phyloP scores from a whole-genome alignment of 2,888 invertebrate species.

The Thereva nobilitata region DNA sequence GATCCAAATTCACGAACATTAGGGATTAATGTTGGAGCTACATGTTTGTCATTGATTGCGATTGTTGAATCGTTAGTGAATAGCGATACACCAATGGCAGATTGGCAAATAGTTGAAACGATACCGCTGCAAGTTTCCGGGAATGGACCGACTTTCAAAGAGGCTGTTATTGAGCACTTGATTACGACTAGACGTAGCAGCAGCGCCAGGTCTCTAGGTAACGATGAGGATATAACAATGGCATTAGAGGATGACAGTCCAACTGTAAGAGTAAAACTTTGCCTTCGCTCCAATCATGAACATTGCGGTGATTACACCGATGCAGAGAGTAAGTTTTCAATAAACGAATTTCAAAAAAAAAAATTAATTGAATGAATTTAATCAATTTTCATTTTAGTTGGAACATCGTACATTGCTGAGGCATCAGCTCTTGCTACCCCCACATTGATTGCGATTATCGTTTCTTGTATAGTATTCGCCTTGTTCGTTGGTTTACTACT shows the following conservation, averaged over 20 bases:
- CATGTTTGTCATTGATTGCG: slow-evolving; percentile 77
- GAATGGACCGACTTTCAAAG: slow-evolving; percentile 69
- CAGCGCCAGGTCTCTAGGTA: slow-evolving; percentile 60
- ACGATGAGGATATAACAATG: slow-evolving; percentile 61
- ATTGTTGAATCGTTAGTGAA: slow-evolving; percentile 73
- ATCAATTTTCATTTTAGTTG: slow-evolving; percentile 63
- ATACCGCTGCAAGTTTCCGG: slow-evolving; percentile 74
- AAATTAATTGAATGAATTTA: slow-evolving; percentile 31
- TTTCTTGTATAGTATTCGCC: slow-evolving; percentile 79
- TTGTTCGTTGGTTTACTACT: slow-evolving; percentile 75
- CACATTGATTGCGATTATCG: slow-evolving; percentile 76
- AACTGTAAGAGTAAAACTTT: slow-evolving; percentile 78
- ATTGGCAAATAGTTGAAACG: slow-evolving; percentile 75
- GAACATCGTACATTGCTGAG: slow-evolving; percentile 79
- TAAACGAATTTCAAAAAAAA: not conserved
- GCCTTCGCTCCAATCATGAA: slow-evolving; percentile 77
- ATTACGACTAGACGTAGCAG: slow-evolving; percentile 59
- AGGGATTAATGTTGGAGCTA: slow-evolving; percentile 78
- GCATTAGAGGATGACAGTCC: slow-evolving; percentile 66
- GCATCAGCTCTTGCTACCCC: slow-evolving; percentile 77
- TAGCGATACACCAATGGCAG: slow-evolving; percentile 62
- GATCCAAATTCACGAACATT: slow-evolving; percentile 77
- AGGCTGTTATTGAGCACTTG: slow-evolving; percentile 69
- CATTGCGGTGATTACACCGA: slow-evolving; percentile 83
- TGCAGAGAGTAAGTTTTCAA: slow-evolving; percentile 75